These are phyloP conservation scores for Drosophila birchii DNA, from an alignment of 2,888 invertebrate genomes.

Conservation along the genomic window DNA sequence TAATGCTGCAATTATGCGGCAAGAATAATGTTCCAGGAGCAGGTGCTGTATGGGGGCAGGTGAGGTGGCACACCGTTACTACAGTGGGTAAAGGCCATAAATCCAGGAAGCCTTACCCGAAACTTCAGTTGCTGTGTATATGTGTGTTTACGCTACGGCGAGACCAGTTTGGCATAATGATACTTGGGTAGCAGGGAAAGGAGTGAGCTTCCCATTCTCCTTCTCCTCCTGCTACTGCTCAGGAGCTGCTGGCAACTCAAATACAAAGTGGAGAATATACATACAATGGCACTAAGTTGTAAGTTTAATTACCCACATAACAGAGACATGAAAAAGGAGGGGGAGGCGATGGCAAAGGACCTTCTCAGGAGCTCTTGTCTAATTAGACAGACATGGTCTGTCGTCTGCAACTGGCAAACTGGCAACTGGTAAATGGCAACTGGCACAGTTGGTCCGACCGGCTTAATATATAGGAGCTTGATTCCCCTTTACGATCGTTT, in stretches of 20 bases:
- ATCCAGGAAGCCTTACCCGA: slow-evolving; percentile 36
- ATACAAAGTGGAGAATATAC: slow-evolving; percentile 51
- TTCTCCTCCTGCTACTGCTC: neutral
- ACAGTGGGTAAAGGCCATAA: slow-evolving; percentile 53
- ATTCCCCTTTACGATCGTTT: slow-evolving; percentile 40
- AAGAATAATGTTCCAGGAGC: slow-evolving; percentile 62
- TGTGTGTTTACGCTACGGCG: neutral
- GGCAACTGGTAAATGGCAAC: neutral
- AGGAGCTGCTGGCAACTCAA: slow-evolving; percentile 57
- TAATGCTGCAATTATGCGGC: slow-evolving; percentile 78
- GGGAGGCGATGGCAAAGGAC: neutral
- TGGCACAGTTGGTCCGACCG: slow-evolving; percentile 7
- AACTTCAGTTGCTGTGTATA: slow-evolving; percentile 21
- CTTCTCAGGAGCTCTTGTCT: slow-evolving; percentile 23
- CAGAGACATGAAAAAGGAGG: slow-evolving; percentile 30
- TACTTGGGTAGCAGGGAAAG: slow-evolving; percentile 20
- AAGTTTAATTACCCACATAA: slow-evolving; percentile 79
- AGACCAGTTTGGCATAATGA: slow-evolving; percentile 29
- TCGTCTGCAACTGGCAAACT: slow-evolving; percentile 17
- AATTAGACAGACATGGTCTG: slow-evolving; percentile 38
- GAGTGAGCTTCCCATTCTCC: slow-evolving; percentile 18
- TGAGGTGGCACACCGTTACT: slow-evolving; percentile 55
- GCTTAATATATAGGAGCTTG: slow-evolving; percentile 36
- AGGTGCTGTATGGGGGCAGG: slow-evolving; percentile 10
- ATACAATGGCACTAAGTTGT: slow-evolving; percentile 46